A percentile compares a stretch with the other conserved stretches of the same genome.
phyloP scores from a whole-genome alignment of 2,888 invertebrate species.

The Cephalotes varians region DNA sequence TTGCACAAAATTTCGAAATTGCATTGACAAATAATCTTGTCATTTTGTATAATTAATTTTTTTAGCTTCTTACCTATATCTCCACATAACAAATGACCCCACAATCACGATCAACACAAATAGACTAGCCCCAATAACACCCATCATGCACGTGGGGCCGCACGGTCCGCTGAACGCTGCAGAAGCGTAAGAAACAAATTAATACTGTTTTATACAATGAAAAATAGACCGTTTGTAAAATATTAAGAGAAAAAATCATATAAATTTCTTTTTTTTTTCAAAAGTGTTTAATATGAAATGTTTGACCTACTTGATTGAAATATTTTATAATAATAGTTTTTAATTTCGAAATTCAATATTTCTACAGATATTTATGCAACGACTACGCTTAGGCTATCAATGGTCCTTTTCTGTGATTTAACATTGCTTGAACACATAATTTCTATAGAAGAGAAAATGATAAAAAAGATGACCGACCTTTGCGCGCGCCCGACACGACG shows the following conservation, averaged over 20 bases:
- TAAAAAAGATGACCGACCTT: slow-evolving; percentile 75
- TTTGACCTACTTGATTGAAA: too few species aligned
- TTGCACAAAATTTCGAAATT: neutral
- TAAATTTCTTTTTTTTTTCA: neutral
- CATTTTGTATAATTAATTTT: neutral
- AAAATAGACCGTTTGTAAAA: neutral
- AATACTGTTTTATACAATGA: neutral
- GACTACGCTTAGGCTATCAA: neutral
- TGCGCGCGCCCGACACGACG: slow-evolving; percentile 75
- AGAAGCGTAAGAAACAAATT: slow-evolving; percentile 54
- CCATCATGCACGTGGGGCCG: slow-evolving; percentile 86
- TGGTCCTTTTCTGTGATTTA: neutral
- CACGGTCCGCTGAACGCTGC: slow-evolving; percentile 81
- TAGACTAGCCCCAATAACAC: slow-evolving; percentile 85
- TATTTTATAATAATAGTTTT: neutral
- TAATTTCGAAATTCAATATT: neutral
- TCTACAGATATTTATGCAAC: neutral
- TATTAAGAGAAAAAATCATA: neutral
- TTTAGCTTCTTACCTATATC: slow-evolving; percentile 77
- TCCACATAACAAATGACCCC: slow-evolving; percentile 79
- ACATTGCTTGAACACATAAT: neutral
- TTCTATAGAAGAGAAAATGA: neutral
- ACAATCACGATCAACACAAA: slow-evolving; percentile 82
- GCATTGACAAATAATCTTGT: neutral
- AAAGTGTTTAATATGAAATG: neutral